Conservation (phyloP, 2,797 vertebrate genomes). For the Euthynnus affinis region DNA sequence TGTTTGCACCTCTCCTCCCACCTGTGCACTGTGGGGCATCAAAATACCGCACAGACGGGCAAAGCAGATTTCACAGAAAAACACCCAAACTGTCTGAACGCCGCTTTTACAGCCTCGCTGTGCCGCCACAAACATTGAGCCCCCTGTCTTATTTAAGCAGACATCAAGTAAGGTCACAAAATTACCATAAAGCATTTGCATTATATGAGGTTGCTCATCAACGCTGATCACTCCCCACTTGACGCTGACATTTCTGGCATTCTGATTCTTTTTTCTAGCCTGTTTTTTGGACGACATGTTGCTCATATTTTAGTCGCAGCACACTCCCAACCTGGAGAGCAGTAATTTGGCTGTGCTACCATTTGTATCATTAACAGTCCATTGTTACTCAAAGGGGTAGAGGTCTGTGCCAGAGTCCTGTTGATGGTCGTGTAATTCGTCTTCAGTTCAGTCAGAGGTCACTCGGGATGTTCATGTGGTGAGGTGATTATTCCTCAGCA, state of each 20-base stretch:
- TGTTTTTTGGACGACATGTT: not conserved
- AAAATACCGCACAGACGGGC: not conserved
- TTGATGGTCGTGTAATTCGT: not conserved
- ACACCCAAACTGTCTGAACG: too few species aligned
- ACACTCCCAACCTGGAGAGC: not conserved
- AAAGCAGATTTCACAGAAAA: too few species aligned
- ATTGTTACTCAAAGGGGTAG: not conserved
- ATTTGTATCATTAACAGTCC: not conserved
- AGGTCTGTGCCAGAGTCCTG: not conserved
- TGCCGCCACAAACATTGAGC: too few species aligned
- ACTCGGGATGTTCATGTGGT: not conserved
- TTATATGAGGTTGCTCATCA: not conserved
- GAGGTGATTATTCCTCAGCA: not conserved
- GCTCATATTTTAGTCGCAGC: not conserved
- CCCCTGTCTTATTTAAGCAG: not conserved
- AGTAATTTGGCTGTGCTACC: not conserved
- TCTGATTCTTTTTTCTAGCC: not conserved
- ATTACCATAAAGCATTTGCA: not conserved
- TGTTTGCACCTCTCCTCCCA: not conserved
- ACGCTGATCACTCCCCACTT: not conserved
- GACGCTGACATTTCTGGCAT: too few species aligned
- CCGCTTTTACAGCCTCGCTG: too few species aligned
- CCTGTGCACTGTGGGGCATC: not conserved
- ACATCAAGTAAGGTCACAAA: conserved; percentile 1
- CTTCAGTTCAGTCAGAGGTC: not conserved